Evolutionary conservation across 2,113 vertebrate genomes (phyloP), one percentile per base, ranked within the genome.

Genomic region (Hydropotes inermis): DNA sequence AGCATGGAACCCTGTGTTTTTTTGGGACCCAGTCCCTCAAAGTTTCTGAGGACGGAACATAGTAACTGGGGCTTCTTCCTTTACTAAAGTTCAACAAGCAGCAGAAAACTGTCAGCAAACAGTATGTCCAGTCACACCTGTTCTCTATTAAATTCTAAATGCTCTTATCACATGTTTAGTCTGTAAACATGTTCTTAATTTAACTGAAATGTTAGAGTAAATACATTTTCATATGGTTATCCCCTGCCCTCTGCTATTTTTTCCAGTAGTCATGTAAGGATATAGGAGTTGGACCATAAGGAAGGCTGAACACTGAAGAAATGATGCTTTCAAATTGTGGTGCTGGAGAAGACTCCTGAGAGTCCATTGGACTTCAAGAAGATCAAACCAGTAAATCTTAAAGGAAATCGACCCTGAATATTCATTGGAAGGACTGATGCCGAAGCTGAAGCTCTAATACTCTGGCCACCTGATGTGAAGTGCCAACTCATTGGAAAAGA

Each of bases 131-230:
- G 30, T 89, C 39, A 97, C 85, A 98, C 81, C 52, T 92, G 54
- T 81, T 98, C 91, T 85, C 88, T 95, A 95, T 94, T 97, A 98
- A 94, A 60, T 95, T 95, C 85, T 94, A 97, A 94, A 92, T 78
- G 86, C 1, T 96, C 67, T 95, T 96, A 98, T 97, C 96, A 95
- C 54, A 97, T 96, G 67, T 95, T 91, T 78, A 97, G 95, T 96
- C 96, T 97, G 19, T 94, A 93, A 97, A 95, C 95, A 86, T 93
- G 55, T 93, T 93, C 89, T 94, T 95, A 47, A 94, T 96, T 89
- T 67, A 94, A 94, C n/a, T 94, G 43, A 94, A 97, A 86, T 93
- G 86, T 93, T 86, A 91, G 64, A 91, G 76, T 79, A 97, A 97
- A 96, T 81, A 96, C 33, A 96, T 89, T 90, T 96, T 94, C 85